Evolutionary conservation across 2,113 vertebrate genomes (phyloP), one percentile per base, ranked within the genome.

Genomic region (Lethenteron reissneri): DNA sequence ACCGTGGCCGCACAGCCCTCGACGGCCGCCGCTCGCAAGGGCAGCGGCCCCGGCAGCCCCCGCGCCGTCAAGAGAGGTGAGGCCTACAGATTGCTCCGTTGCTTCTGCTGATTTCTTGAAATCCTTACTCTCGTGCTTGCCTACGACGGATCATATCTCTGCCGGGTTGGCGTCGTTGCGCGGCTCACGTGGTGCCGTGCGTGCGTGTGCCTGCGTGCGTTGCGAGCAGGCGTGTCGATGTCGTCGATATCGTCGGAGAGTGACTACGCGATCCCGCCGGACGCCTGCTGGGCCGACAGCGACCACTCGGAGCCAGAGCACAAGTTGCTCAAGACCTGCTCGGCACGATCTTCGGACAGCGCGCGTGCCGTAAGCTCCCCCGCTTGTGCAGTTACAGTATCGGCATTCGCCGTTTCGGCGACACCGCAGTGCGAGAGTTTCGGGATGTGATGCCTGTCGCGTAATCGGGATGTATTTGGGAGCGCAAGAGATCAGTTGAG

Each of bases 191-290:
- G 41, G 41, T 41, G 41, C 41, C 41, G 41, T 41, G 41, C 41
- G 41, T 41, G 41, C 5, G 41, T 3, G 25, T 41, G 25, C 41
- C 6, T 41, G 41, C 5, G 41, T 41, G 41, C 41, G 41, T 41
- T 7, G 74, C 11, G 11, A 59, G 15, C 77, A 97, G 92, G 88
- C 56, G 89, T 94, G 19, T 99, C 94, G 72, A 78, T 92, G 76
- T 90, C 88, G 12, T 97, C 94, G 1, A 79, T 96, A 82, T 82
- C 89, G 13, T 99, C 94, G 2, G 94, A 97, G 79, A 84, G 87
- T n/a, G 94, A 99, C 75, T 99, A 99, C 8, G 94, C 94, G 73
- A 92, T 99, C 77, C 94, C 94, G 15, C 94, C 94, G 7, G 94
- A 99, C 70, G 94, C 94, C 56, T 99, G 95, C 79, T 86, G 83